These are phyloP conservation scores for Helogale parvula DNA, from an alignment of 2,113 vertebrate species.

Conservation along the genomic window DNA sequence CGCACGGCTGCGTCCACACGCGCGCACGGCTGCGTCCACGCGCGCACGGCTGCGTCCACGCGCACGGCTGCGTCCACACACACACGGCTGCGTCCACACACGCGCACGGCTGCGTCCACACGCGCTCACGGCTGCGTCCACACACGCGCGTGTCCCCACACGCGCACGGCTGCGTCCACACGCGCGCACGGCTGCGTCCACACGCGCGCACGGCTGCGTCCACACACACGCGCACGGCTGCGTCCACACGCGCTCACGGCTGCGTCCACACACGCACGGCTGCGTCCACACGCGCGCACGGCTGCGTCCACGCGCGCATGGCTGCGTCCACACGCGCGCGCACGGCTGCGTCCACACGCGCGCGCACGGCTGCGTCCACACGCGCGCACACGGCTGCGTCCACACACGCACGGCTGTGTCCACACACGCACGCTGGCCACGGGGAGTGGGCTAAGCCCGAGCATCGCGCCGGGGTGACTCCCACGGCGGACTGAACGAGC, in stretches of 20 bases:
- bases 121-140: accelerated
- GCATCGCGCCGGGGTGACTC: accelerated
- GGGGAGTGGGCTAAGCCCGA: accelerated
- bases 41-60: accelerated
- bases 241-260: too few relatives aligned
- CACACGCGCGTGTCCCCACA: too few relatives aligned
- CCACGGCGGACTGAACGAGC: accelerated
- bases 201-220: too few relatives aligned
- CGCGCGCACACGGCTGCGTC: accelerated
- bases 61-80: accelerated
- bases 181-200: too few relatives aligned
- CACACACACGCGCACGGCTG: too few relatives aligned
- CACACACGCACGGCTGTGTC: background rate
- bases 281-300: too few relatives aligned
- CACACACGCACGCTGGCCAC: background rate
- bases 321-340: accelerated
- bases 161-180: too few relatives aligned
- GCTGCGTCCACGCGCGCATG: accelerated
- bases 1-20: accelerated
- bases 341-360: accelerated
- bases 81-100: too few relatives aligned
- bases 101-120: too few relatives aligned
- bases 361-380: accelerated
- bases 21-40: accelerated
- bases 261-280: too few relatives aligned